Conservation (phyloP, 2,888 invertebrate species). For the Belgica antarctica region DNA sequence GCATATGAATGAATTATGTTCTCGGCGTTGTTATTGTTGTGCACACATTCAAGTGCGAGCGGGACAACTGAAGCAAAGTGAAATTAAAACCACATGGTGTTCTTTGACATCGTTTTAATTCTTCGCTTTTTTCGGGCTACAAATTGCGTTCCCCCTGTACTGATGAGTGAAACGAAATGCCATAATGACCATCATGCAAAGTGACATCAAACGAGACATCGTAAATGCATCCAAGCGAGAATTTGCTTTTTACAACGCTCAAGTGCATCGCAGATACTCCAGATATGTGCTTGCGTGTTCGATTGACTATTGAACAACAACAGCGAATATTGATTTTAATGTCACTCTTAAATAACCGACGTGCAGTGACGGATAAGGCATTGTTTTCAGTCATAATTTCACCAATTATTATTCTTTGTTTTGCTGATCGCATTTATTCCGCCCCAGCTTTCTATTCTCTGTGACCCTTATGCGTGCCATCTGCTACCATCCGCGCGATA, state of each 20-base stretch:
- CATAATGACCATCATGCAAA: slow-evolving; percentile 27
- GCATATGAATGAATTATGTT: slow-evolving; percentile 24
- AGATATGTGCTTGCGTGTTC: not conserved
- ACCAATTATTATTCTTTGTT: slow-evolving; percentile 22
- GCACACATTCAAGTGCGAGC: not conserved
- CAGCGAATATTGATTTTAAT: not conserved
- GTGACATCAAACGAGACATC: not conserved
- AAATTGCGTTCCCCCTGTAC: slow-evolving; percentile 7
- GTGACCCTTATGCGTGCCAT: slow-evolving; percentile 30
- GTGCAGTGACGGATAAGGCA: not conserved
- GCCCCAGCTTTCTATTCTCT: not conserved
- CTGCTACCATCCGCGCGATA: slow-evolving; percentile 16
- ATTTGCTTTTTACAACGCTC: not conserved
- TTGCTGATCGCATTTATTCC: slow-evolving; percentile 9
- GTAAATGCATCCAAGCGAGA: slow-evolving; percentile 4
- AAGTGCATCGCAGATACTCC: slow-evolving; percentile 13
- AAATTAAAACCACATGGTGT: slow-evolving; percentile 31
- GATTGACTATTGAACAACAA: not conserved
- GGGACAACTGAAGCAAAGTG: slow-evolving; percentile 9
- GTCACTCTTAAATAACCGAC: slow-evolving; percentile 10
- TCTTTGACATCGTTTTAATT: slow-evolving; percentile 28
- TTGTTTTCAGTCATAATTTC: slow-evolving; percentile 19
- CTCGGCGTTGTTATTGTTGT: slow-evolving; percentile 14
- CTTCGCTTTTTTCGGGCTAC: not conserved
- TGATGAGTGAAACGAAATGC: not conserved